Conservation (phyloP, 1,140 invertebrate genomes). For the Heliconius melpomene region DNA sequence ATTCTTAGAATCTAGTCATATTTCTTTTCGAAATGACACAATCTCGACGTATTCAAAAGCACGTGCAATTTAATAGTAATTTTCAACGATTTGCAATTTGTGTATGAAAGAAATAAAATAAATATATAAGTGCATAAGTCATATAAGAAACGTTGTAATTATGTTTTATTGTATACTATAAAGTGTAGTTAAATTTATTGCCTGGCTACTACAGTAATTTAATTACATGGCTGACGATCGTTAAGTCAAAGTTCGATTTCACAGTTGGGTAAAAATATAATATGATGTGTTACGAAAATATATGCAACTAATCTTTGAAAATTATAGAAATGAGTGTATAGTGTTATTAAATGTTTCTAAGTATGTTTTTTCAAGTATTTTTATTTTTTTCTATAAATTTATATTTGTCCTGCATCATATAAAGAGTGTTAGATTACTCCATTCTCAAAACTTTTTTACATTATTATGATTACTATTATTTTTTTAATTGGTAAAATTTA, state of each 20-base stretch:
- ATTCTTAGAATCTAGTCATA: not conserved
- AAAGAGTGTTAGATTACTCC: not conserved
- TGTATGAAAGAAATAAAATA: not conserved
- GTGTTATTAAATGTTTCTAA: not conserved
- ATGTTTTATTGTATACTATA: not conserved
- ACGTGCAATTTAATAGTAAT: not conserved
- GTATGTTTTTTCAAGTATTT: not conserved
- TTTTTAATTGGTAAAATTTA: not conserved
- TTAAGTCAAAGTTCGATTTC: not conserved
- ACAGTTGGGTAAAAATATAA: not conserved
- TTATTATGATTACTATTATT: not conserved
- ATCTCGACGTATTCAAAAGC: not conserved
- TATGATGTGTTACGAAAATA: not conserved
- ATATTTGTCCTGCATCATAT: too few species aligned
- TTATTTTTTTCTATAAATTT: not conserved
- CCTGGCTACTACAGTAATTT: not conserved
- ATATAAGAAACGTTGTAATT: not conserved
- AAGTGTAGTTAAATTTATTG: not conserved
- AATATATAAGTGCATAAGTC: not conserved
- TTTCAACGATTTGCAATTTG: not conserved
- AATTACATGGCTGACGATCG: not conserved
- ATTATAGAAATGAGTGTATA: not conserved
- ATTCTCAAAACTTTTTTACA: not conserved
- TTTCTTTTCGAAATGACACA: constrained; percentile 1
- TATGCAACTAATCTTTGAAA: not conserved